phyloP scores from a whole-genome alignment of 2,113 vertebrate species.

The Albula glossodonta region DNA sequence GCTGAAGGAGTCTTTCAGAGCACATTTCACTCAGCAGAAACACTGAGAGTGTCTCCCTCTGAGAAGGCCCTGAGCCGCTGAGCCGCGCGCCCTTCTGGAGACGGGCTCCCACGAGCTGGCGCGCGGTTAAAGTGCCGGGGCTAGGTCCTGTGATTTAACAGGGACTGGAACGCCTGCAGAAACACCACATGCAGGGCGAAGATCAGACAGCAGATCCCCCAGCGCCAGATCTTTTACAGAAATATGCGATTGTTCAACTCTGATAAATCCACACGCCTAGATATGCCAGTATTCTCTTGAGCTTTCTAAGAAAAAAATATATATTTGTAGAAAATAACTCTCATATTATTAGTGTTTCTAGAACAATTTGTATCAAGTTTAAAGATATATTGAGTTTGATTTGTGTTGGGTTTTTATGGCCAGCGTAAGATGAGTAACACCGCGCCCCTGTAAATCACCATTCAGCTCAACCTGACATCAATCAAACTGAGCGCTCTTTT shows the following conservation, averaged over 20 bases:
- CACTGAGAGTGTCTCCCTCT: not conserved
- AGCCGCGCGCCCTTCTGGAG: not conserved
- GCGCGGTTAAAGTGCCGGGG: not conserved
- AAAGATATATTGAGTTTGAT: slow-evolving; percentile 19
- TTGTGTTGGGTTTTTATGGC: slow-evolving; percentile 7
- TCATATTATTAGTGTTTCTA: slow-evolving; percentile 6
- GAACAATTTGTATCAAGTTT: slow-evolving; percentile 16
- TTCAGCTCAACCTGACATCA: not conserved
- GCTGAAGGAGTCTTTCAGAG: not conserved
- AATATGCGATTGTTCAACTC: slow-evolving; percentile 13
- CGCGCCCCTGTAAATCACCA: not conserved
- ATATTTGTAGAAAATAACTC: not conserved
- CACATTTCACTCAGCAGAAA: not conserved
- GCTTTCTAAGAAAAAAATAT: not conserved
- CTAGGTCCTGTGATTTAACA: not conserved
- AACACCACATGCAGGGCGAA: not conserved
- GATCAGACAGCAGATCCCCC: not conserved
- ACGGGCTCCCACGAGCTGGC: not conserved
- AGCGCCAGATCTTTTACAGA: not conserved
- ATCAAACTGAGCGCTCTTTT: not conserved
- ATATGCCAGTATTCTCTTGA: not conserved
- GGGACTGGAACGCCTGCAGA: not conserved
- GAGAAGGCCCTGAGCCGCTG: not conserved
- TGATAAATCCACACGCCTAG: slow-evolving; percentile 1
- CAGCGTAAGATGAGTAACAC: not conserved